Evolutionary conservation across 2,888 invertebrate genomes (phyloP), one percentile per base, ranked within the genome.

Genomic region (Ormyrus rosae): DNA sequence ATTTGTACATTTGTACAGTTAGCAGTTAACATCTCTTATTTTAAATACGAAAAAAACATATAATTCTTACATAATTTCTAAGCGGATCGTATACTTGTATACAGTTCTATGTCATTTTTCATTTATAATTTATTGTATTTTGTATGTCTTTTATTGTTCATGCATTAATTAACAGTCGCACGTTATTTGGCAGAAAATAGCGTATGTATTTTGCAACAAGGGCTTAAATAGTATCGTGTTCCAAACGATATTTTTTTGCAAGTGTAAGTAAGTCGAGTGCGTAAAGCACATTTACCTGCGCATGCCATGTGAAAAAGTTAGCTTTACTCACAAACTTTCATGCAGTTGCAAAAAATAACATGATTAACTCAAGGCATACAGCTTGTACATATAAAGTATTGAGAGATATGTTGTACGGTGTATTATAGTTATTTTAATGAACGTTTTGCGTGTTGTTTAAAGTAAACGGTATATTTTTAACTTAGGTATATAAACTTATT

Each of bases 401-500:
- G 34, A 34, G 50, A 58, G 48, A 46, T 74, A 51, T 58, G 34
- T 67, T 74, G 6, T 48, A 50, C 64, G 58, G 34, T 67, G 74
- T 67, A 73, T 46, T 55, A 64, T 46, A 56, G 46, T 75, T 75
- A 53, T 51, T 13, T 19, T 48, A 19, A 46, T 60, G 48, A 53
- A 76, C 55, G 67, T 68, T 48, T 60, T 68, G 60, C 45, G 60
- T 60, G 19, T 67, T 9, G 2, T 58, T 5, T 67, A 75, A 51
- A 34, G 45, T 53, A 60, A 75, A 60, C 58, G 10, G 0, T 74
- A 46, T 68, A 76, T 76, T 75, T 75, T 68, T 69, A 76, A 76
- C 55, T 50, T 68, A 68, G 53, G 60, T 67, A 67, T 51, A 56
- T 60, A 10, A 50, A 45, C 45, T 51, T 71, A 45, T 71, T 9